Base-by-base conservation (phyloP, 2,888 invertebrate genomes). In the Epinotia nisella region DNA sequence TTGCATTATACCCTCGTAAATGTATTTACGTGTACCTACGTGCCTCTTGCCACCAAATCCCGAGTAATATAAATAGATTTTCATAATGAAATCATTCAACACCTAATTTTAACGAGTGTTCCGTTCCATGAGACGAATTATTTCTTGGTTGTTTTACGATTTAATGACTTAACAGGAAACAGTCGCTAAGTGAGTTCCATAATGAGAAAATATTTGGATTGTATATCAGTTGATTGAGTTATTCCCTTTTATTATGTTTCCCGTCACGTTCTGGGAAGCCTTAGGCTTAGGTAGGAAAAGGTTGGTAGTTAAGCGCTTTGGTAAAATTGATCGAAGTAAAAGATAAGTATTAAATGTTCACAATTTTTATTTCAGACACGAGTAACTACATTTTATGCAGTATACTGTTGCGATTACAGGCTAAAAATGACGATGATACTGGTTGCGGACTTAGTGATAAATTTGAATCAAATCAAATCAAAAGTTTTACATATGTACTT, bases 1-100 rank as follows among this genome's bases (percentile, higher is more conserved):
- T 88, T 86, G 83, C 83, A 85, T 89, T 87, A 87, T 79, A 81
- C 78, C 79, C 82, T 81, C 78, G 80, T 78, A 79, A 81, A 80
- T 81, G 76, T 75, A 74, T 78, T 77, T 78, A 77, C 77, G 75
- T 75, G 66, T 75, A 64, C 68, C 76, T 69, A 76, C 76, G 76
- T 76, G 78, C 79, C 79, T 82, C 82, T 80, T 81, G 78, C 67
- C 65, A 58, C 62, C 56, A 67, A 59, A 73, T 70, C 66, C 77
- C 70, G 77, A 76, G 78, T 81, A 80, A 83, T 84, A 83, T 84
- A 86, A 85, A 83, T 85, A 82, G 82, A 83, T 82, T 85, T 82
- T 81, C 81, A 82, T 85, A 82, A 83, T 81, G 76, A 69, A 70
- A 78, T 75, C 75, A 76, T 73, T 76, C 66, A 59, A 68, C 72